phyloP scores from a whole-genome alignment of 1,140 invertebrate genomes.

The roundworm (Caenorhabditis elegans) region WBcel235 BX284606.5:12797001-12797500 shows the following conservation, averaged over 20 bases:
- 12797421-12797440: neutral
- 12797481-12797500: neutral
- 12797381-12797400: slow-evolving; percentile 22
- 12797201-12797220: neutral
- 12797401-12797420: slow-evolving; percentile 20
- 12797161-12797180: slow-evolving; percentile 12
- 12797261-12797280: neutral
- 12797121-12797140: slow-evolving; percentile 28
- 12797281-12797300: neutral
- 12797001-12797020: neutral
- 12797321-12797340: neutral
- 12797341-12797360: neutral
- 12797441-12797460: neutral
- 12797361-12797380: neutral
- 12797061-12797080: neutral
- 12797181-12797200: neutral
- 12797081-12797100: too few relatives aligned
- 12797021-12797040: neutral
- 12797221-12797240: neutral
- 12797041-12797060: neutral
- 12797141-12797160: slow-evolving; percentile 25
- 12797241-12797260: neutral
- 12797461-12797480: neutral
- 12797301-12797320: neutral
- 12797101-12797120: slow-evolving; percentile 19